phyloP scores from a whole-genome alignment of 2,113 vertebrate genomes.

The Aptenodytes patagonicus region DNA sequence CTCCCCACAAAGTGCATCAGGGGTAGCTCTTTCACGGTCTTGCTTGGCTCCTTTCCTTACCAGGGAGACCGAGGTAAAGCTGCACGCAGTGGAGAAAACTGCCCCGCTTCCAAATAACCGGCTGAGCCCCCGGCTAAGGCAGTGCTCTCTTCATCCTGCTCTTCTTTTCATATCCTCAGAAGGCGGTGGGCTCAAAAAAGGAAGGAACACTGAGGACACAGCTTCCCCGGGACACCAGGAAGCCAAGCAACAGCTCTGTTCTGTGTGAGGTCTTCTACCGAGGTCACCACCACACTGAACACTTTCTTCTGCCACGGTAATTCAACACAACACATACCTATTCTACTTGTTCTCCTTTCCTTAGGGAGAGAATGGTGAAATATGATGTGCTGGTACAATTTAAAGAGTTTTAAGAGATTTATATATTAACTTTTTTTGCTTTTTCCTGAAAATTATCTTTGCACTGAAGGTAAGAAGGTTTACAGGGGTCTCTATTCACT shows the following conservation, averaged over 20 bases:
- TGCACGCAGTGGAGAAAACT: accelerated
- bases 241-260: neutral
- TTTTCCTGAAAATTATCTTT: neutral
- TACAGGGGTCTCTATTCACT: neutral
- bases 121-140: neutral
- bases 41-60: neutral
- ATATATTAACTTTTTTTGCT: no score
- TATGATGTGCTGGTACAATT: neutral
- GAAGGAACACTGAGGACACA: neutral
- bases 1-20: accelerated
- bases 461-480: neutral
- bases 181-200: neutral
- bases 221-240: neutral
- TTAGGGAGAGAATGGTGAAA: neutral
- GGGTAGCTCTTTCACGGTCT: neutral
- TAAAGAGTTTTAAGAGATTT: neutral
- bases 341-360: neutral
- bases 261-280: accelerated
- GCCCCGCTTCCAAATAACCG: neutral
- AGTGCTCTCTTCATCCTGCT: neutral
- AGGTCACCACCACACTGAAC: neutral
- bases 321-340: neutral
- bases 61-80: neutral
- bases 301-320: accelerated
- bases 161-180: neutral